Percentiles rank a stretch among this genome's conserved stretches.
These are phyloP conservation scores for Heterotilapia buettikoferi DNA, from an alignment of 2,113 vertebrate species.

Conservation along the genomic window DNA sequence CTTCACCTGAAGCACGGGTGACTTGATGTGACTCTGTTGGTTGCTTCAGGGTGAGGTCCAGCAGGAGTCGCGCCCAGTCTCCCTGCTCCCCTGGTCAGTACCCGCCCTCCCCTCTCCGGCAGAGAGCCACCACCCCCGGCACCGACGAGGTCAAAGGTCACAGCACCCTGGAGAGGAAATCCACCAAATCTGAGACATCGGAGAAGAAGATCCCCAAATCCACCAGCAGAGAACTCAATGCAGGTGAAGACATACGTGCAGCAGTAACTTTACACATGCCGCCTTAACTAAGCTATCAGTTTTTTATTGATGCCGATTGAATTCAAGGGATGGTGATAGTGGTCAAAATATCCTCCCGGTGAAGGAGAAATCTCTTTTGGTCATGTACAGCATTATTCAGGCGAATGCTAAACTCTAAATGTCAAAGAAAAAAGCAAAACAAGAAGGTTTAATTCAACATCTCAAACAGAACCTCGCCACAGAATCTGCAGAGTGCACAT, in stretches of 20 bases:
- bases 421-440: background rate
- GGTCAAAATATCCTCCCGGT: rapidly evolving
- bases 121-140: constrained; percentile 67
- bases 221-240: constrained; percentile 68
- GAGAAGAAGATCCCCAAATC: constrained; percentile 78
- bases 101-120: constrained; percentile 80
- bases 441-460: background rate
- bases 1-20: background rate
- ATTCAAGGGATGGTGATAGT: rapidly evolving
- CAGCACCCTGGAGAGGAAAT: constrained; percentile 71
- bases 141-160: constrained; percentile 65
- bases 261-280: rapidly evolving
- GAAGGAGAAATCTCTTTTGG: background rate
- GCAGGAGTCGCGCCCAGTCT: constrained; percentile 82
- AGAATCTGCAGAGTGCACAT: rapidly evolving
- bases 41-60: constrained; percentile 68
- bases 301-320: rapidly evolving
- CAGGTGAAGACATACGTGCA: constrained; percentile 42
- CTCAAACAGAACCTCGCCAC: background rate
- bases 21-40: background rate
- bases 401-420: background rate
- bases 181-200: constrained; percentile 42
- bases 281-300: rapidly evolving
- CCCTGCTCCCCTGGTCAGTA: constrained; percentile 79
- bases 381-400: rapidly evolving